Conservation (phyloP, 2,888 invertebrate species). For the Lepas anatifera region DNA sequence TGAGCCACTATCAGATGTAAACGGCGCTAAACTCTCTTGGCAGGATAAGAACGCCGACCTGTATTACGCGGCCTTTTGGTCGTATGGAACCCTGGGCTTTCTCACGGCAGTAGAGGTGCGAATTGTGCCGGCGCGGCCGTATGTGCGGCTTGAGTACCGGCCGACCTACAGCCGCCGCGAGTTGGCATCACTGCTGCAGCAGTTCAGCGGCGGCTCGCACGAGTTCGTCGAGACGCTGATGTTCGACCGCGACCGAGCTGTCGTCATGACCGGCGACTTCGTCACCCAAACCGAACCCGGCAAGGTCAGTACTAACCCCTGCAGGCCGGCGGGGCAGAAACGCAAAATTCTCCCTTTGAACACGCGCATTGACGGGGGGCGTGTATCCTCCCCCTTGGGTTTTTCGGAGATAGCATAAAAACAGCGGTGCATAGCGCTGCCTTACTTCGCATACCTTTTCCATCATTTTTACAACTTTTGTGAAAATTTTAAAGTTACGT, state of each 20-base stretch:
- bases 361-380: too few relatives aligned
- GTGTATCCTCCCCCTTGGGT: too few relatives aligned
- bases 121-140: slow-evolving; percentile 52
- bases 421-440: too few relatives aligned
- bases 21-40: too few relatives aligned
- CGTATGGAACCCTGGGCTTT: slow-evolving; percentile 71
- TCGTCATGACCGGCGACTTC: slow-evolving; percentile 63
- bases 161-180: slow-evolving; percentile 46
- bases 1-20: too few relatives aligned
- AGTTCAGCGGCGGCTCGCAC: slow-evolving; percentile 37
- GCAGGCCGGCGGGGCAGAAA: too few relatives aligned
- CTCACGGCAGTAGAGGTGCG: slow-evolving; percentile 60
- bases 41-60: slow-evolving; percentile 57
- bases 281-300: slow-evolving; percentile 47
- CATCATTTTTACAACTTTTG: too few relatives aligned
- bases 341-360: too few relatives aligned
- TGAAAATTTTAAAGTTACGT: too few relatives aligned
- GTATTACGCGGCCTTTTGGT: slow-evolving; percentile 70
- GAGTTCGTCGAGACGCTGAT: slow-evolving; percentile 59
- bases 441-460: too few relatives aligned
- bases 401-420: too few relatives aligned
- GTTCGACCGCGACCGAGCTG: slow-evolving; percentile 50
- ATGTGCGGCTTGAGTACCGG: slow-evolving; percentile 51
- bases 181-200: slow-evolving; percentile 40
- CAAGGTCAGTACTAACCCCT: slow-evolving; percentile 37